phyloP scores from a whole-genome alignment of 2,888 invertebrate species.

The Macrosiphum euphorbiae region DNA sequence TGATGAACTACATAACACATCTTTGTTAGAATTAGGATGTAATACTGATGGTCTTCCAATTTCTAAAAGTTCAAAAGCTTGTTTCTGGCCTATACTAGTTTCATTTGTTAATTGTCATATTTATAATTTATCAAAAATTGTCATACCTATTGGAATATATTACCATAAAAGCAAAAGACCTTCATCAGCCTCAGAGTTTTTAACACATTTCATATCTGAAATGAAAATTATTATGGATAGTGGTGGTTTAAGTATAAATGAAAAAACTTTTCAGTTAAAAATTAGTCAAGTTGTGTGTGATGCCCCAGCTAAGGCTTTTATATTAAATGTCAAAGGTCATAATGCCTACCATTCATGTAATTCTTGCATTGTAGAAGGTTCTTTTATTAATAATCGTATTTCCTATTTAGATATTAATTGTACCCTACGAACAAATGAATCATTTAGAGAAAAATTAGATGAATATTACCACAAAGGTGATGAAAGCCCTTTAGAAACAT shows the following conservation, averaged over 20 bases:
- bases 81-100: not conserved
- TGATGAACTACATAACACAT: not conserved
- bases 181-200: not conserved
- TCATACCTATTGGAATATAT: not conserved
- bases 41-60: not conserved
- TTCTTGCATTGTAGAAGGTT: not conserved
- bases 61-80: not conserved
- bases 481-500: not conserved
- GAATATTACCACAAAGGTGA: not conserved
- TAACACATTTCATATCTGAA: not conserved
- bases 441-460: not conserved
- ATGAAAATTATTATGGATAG: not conserved
- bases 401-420: not conserved
- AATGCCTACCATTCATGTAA: not conserved
- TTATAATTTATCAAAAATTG: not conserved
- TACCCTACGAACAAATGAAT: not conserved
- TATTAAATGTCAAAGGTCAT: not conserved
- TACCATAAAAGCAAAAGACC: not conserved
- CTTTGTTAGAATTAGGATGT: not conserved
- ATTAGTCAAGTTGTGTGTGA: not conserved
- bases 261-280: not conserved
- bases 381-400: not conserved
- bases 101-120: not conserved
- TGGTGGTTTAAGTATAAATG: not conserved
- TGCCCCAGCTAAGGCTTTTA: not conserved